These are phyloP conservation scores for Stomatorhinus ivindoensis DNA, from an alignment of 2,113 vertebrate species.

Conservation along the genomic window DNA sequence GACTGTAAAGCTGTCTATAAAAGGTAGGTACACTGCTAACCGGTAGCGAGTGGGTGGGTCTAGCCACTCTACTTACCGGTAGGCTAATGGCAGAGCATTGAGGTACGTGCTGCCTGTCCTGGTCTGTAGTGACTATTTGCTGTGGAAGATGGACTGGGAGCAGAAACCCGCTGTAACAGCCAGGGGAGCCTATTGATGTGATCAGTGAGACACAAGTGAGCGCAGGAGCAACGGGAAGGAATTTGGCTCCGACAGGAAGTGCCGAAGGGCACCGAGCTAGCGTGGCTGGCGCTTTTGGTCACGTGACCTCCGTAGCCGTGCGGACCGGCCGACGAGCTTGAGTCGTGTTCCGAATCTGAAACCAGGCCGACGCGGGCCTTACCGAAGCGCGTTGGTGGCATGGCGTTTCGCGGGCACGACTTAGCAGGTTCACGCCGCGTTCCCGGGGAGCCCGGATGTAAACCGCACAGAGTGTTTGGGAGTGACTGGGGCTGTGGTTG, in stretches of 20 bases:
- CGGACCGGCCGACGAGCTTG: not conserved
- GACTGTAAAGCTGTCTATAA: not conserved
- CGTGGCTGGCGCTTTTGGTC: not conserved
- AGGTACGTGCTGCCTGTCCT: not conserved
- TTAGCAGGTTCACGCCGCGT: not conserved
- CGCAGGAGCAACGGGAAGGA: not conserved
- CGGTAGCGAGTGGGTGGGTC: not conserved
- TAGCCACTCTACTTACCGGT: not conserved
- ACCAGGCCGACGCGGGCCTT: not conserved
- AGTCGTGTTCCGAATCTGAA: not conserved
- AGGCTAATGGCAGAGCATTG: not conserved
- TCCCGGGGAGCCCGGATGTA: not conserved
- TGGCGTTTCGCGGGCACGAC: not conserved
- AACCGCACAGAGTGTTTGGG: not conserved
- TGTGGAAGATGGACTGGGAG: not conserved
- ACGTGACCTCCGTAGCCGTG: not conserved
- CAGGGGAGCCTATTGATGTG: not conserved
- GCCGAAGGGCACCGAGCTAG: not conserved
- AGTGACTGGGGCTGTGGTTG: not conserved
- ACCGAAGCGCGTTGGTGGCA: not conserved
- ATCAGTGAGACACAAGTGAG: not conserved
- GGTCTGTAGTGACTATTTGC: not conserved
- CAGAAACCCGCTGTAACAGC: not conserved
- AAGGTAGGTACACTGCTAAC: not conserved
- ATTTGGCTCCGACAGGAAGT: not conserved